phyloP scores from a whole-genome alignment of 2,113 vertebrate species.

The Mungos mungo region DNA sequence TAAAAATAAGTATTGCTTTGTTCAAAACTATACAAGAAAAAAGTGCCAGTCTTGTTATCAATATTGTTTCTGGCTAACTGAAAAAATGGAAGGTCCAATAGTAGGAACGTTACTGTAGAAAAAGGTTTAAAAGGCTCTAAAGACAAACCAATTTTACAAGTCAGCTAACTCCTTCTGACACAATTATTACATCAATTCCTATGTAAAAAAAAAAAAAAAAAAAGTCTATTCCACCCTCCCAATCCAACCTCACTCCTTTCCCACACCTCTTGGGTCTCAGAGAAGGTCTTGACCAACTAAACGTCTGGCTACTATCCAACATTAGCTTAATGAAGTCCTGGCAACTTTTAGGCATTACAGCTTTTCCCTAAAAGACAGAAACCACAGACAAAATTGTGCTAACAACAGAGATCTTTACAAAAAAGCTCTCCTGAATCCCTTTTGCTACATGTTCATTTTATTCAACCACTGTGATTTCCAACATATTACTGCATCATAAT shows the following conservation, averaged over 20 bases:
- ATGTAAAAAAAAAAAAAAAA: slow-evolving; percentile 46
- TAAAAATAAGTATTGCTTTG: not conserved
- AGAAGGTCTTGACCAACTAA: slow-evolving; percentile 58
- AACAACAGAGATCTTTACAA: slow-evolving; percentile 48
- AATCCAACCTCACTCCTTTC: not conserved
- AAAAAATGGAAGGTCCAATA: not conserved
- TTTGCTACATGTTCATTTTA: slow-evolving; percentile 40
- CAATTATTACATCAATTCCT: slow-evolving; percentile 47
- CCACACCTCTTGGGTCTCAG: slow-evolving; percentile 9
- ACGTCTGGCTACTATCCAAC: slow-evolving; percentile 72
- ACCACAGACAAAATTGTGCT: slow-evolving; percentile 29
- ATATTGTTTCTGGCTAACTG: slow-evolving; percentile 23
- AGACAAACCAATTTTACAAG: slow-evolving; percentile 66
- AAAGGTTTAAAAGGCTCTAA: slow-evolving; percentile 49
- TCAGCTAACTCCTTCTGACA: slow-evolving; percentile 58
- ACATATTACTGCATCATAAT: slow-evolving; percentile 48
- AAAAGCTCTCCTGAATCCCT: slow-evolving; percentile 13
- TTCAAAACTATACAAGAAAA: slow-evolving; percentile 18
- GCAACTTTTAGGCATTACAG: slow-evolving; percentile 65
- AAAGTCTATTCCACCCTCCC: not conserved
- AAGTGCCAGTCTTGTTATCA: not conserved
- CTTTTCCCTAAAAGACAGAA: slow-evolving; percentile 21
- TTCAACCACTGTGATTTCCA: not conserved
- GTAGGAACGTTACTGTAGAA: slow-evolving; percentile 41
- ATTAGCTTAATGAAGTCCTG: slow-evolving; percentile 70